Conservation (phyloP, 2,888 invertebrate species). For the Villa cingulata region DNA sequence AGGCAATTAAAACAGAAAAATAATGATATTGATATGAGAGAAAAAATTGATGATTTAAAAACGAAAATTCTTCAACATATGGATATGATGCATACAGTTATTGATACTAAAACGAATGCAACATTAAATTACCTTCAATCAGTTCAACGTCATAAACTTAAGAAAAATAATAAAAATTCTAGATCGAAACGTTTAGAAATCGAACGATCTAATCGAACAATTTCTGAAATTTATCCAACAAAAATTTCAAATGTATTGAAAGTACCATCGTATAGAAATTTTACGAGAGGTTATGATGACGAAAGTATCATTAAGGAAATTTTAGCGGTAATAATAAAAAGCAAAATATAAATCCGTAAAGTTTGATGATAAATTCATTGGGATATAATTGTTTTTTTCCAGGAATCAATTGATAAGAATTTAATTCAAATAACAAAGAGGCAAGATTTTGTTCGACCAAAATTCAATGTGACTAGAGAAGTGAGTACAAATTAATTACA, state of each 20-base stretch:
- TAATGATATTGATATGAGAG: conserved; percentile 9
- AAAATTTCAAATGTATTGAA: not conserved
- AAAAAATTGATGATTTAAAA: conserved; percentile 21
- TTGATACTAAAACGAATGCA: conserved; percentile 24
- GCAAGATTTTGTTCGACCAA: not conserved
- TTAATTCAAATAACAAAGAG: conserved; percentile 6
- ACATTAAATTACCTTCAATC: conserved; percentile 24
- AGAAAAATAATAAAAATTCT: no score
- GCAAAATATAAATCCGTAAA: no score
- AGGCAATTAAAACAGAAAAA: not conserved
- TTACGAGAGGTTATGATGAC: not conserved
- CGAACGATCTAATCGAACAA: no score
- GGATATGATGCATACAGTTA: conserved; percentile 21
- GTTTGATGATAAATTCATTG: no score
- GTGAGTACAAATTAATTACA: not conserved
- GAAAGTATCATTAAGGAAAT: conserved; percentile 1
- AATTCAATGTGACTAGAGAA: not conserved
- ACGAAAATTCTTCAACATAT: conserved; percentile 22
- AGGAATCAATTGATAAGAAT: conserved; percentile 9
- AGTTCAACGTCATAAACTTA: not conserved
- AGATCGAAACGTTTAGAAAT: not conserved
- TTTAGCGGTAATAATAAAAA: conserved; percentile 5
- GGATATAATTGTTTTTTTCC: not conserved
- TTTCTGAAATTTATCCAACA: no score
- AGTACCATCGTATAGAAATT: not conserved